Base-by-base conservation (phyloP, 2,888 invertebrate species). In the Yponomeuta malinellus region DNA sequence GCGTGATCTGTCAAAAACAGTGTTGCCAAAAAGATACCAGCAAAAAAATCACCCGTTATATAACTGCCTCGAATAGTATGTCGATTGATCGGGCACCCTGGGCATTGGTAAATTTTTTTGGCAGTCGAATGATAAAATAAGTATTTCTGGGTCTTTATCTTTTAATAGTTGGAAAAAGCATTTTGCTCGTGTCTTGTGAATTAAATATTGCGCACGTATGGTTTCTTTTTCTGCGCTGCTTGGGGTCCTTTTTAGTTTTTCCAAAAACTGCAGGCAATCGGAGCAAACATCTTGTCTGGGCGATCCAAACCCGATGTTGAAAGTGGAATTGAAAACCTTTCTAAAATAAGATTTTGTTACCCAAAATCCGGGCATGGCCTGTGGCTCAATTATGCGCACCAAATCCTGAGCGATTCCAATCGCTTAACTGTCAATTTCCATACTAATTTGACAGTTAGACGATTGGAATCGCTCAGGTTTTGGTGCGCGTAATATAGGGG, bases 31-130 rank as follows among this genome's bases (percentile, higher is more conserved):
- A n/a, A n/a, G n/a, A n/a, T n/a, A n/a, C n/a, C n/a, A n/a, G n/a
- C n/a, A n/a, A n/a, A n/a, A n/a, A n/a, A n/a, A n/a, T n/a, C n/a
- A n/a, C n/a, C n/a, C n/a, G n/a, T n/a, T n/a, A 65, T 74, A 73
- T 12, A 74, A 72, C 65, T 74, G 74, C 52, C 75, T 63, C 59
- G 71, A 70, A 63, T 73, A 73, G 68, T 75, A 74, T 8, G 74
- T 70, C 10, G 66, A 31, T 29, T 73, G 74, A 63, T 73, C 73
- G 37, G 72, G 69, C n/a, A 74, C 70, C 64, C 72, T 73, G 31
- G 75, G 75, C 37, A 75, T 63, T 33, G 70, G 68, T 48, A 66
- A 72, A 72, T 75, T 75, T 48, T 75, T 75, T 64, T 74, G 73
- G 66, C 75, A 75, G 29, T 74, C 74, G 63, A 75, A 75, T 52